Evolutionary conservation across 2,797 vertebrate genomes (phyloP), one percentile per base, ranked within the genome.

Genomic region (Paratrypauchen microcephalus): DNA sequence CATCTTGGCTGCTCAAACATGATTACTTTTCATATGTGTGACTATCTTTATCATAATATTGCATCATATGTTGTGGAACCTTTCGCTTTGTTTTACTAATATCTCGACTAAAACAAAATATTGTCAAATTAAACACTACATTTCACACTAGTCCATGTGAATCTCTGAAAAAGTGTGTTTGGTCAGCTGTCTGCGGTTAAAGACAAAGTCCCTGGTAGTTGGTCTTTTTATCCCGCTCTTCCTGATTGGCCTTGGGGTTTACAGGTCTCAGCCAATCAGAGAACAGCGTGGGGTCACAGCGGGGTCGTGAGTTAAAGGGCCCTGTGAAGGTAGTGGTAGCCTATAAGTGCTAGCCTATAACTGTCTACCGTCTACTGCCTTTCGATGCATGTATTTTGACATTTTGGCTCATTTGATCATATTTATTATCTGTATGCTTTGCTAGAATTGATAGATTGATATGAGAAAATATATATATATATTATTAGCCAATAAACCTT

Each of bases 161-260:
- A 5, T 56, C 12, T 15, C 52, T 21, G 52, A 4, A 56, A 56
- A n/a, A 32, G 54, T 32, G 66, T 75, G 81, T 78, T 82, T 83
- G 64, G 73, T 86, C 71, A 80, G 76, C 77, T 84, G 77, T 75
- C 82, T 45, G 70, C 59, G 69, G 77, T 80, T 77, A 75, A 60
- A 64, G 63, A n/a, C 56, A 61, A 61, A 69, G 67, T 54, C 18
- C 64, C 18, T 59, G 19, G 66, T 72, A 79, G 72, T 72, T 67
- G 60, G 48, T 60, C 15, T 57, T 28, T 18, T 5, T 15, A n/a
- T 36, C 41, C 1, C 13, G 8, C 12, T 66, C 60, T 60, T 78
- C 63, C 62, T 60, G 65, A 68, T 70, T 67, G 56, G 68, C 59
- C 76, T 67, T 71, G 59, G 71, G 68, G 48, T 82, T 83, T 75